Evolutionary conservation across 2,797 vertebrate genomes (phyloP).

Genomic region (Melanotaenia nigrans): DNA sequence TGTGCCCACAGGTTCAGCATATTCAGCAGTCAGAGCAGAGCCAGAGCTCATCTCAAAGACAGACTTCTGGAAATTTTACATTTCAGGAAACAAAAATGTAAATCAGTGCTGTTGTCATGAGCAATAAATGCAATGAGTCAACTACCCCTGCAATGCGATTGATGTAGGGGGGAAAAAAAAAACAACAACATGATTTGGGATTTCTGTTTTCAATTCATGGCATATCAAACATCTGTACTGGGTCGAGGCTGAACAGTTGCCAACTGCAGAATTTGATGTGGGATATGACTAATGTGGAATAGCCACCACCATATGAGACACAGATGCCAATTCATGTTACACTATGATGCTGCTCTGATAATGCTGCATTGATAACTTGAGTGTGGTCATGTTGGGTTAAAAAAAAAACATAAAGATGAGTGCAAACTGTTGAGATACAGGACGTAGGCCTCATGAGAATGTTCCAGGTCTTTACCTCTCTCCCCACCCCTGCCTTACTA

Average conservation of each 20-base stretch:
- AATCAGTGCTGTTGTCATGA: slow-evolving; percentile 55
- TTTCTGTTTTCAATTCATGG: slow-evolving; percentile 47
- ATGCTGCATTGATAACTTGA: slow-evolving; percentile 57
- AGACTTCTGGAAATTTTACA: slow-evolving; percentile 53
- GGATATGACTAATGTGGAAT: slow-evolving; percentile 44
- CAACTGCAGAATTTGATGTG: slow-evolving; percentile 35
- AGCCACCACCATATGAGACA: slow-evolving; percentile 39
- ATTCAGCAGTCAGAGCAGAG: slow-evolving; percentile 49
- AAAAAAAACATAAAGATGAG: slow-evolving; percentile 26
- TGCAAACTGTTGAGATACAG: slow-evolving; percentile 42
- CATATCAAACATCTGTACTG: slow-evolving; percentile 37
- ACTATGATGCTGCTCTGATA: slow-evolving; percentile 66
- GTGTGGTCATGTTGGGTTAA: slow-evolving; percentile 27
- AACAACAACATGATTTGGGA: slow-evolving; percentile 10
- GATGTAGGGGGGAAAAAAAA: neutral
- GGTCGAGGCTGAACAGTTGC: slow-evolving; percentile 41
- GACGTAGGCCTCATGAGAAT: slow-evolving; percentile 41
- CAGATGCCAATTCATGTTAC: slow-evolving; percentile 57
- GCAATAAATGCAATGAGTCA: slow-evolving; percentile 72
- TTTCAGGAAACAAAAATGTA: slow-evolving; percentile 59
- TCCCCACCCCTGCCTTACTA: slow-evolving; percentile 66
- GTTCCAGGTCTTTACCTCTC: slow-evolving; percentile 49
- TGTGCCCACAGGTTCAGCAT: slow-evolving; percentile 48
- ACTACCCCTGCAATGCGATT: slow-evolving; percentile 44
- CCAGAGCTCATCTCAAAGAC: slow-evolving; percentile 30